Conservation (phyloP, 2,113 vertebrate species). For the Caretta caretta region DNA sequence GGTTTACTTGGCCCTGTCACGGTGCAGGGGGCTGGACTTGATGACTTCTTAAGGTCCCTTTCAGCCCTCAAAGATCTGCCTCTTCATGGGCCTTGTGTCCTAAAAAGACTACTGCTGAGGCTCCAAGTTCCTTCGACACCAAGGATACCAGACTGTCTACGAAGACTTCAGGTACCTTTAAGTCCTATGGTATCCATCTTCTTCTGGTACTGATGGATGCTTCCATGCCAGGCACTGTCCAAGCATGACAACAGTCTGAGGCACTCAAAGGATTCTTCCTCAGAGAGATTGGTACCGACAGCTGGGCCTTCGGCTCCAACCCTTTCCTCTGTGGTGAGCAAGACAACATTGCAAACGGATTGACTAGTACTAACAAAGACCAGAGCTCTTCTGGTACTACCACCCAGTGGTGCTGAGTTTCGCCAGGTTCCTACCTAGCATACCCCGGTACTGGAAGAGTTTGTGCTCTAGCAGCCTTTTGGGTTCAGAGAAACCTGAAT, state of each 20-base stretch:
- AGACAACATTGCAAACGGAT: too few species aligned
- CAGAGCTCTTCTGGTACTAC: background rate
- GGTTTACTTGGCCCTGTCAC: background rate
- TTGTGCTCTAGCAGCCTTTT: background rate
- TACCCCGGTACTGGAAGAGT: background rate
- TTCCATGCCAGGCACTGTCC: too few species aligned
- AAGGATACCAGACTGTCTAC: background rate
- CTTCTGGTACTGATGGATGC: background rate
- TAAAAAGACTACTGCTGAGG: background rate
- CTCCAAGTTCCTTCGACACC: background rate
- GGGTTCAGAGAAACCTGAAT: background rate
- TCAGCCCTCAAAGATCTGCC: background rate
- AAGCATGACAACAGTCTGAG: background rate
- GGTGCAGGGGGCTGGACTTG: background rate
- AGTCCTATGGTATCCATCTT: background rate
- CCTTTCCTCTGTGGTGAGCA: too few species aligned
- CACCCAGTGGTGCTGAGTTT: background rate
- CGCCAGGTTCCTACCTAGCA: background rate
- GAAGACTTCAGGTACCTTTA: background rate
- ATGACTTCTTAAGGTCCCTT: background rate
- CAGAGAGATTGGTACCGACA: too few species aligned
- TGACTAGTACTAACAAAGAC: too few species aligned
- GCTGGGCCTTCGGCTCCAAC: too few species aligned
- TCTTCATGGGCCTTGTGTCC: background rate
- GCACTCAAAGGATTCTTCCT: background rate